These are phyloP conservation scores for Antheraea assamensis DNA, from an alignment of 2,888 invertebrate genomes.

Conservation along the genomic window DNA sequence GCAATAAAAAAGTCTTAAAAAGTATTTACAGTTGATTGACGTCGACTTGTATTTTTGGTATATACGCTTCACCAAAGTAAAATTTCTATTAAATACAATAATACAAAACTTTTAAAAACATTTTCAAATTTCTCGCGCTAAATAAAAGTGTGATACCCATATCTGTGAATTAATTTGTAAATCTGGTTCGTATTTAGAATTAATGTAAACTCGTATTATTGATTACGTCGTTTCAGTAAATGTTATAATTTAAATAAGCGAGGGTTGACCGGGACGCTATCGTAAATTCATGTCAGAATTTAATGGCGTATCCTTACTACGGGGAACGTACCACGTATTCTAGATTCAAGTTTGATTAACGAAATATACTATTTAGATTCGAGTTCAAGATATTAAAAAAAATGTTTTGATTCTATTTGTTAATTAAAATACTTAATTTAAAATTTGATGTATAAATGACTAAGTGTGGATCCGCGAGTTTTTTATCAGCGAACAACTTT, in stretches of 20 bases:
- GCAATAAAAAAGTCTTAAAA: no score
- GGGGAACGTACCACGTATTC: constrained; percentile 35
- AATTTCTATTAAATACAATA: no score
- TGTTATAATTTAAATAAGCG: constrained; percentile 59
- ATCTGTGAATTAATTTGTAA: no score
- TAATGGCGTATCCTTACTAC: constrained; percentile 55
- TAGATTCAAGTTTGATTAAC: constrained; percentile 29
- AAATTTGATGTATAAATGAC: neutral
- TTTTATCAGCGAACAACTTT: neutral
- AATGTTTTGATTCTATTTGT: neutral
- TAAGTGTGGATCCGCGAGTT: neutral
- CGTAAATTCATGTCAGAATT: constrained; percentile 54
- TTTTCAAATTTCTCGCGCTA: no score
- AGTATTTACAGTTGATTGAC: no score
- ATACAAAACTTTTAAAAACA: no score
- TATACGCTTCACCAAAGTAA: no score
- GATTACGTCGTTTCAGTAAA: constrained; percentile 49
- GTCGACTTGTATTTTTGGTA: no score
- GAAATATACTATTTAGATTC: neutral
- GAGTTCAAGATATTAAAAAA: neutral
- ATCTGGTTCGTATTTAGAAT: constrained; percentile 5
- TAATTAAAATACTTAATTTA: neutral
- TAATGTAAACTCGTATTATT: neutral
- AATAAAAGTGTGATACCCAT: no score
- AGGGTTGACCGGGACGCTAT: constrained; percentile 43